Base-by-base conservation (phyloP, 2,888 invertebrate species). In the Lamellibrachia satsuma region DNA sequence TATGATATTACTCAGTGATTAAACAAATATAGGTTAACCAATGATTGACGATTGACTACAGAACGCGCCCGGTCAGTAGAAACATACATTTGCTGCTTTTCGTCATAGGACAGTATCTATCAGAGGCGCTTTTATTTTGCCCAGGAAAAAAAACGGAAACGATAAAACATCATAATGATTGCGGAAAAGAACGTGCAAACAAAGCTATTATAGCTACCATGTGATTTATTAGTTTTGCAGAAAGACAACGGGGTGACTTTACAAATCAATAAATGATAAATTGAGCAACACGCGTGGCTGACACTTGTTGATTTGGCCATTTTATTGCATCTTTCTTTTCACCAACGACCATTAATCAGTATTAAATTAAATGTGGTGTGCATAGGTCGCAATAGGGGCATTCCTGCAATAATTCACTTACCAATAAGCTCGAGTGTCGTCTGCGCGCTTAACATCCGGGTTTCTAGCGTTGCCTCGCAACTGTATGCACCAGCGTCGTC, bases 401-500 rank as follows among this genome's bases (percentile, higher is more conserved):
- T 75, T 75, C 75, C 15, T 22, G 22, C 75, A 75, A 75, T 11
- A 4, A 75, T 6, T 2, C 75, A 75, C 75, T 75, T n/a, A 75
- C 75, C 75, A 22, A 75, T 75, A 22, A 75, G 75, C 75, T 75
- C 75, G 15, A 75, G 75, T 75, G 75, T 75, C 75, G 75, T 75
- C 75, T 75, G 75, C 75, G 15, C 75, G 75, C 75, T 3, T 22
- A 75, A 75, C 15, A 75, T 75, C 75, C 75, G 75, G 75, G 75
- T 75, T 75, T n/a, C 75, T n/a, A 75, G 75, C 6, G 75, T 75
- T 75, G 75, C 75, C 75, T 75, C 75, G 75, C 75, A 75, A 75
- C 75, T 75, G 75, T 75, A 75, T 15, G 15, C n/a, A 6, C 75
- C 75, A 75, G 75, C 75, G 75, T 75, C 75, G 15, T 75, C 75